phyloP scores from a whole-genome alignment of 1,140 invertebrate species.

The Panulirus ornatus region DNA sequence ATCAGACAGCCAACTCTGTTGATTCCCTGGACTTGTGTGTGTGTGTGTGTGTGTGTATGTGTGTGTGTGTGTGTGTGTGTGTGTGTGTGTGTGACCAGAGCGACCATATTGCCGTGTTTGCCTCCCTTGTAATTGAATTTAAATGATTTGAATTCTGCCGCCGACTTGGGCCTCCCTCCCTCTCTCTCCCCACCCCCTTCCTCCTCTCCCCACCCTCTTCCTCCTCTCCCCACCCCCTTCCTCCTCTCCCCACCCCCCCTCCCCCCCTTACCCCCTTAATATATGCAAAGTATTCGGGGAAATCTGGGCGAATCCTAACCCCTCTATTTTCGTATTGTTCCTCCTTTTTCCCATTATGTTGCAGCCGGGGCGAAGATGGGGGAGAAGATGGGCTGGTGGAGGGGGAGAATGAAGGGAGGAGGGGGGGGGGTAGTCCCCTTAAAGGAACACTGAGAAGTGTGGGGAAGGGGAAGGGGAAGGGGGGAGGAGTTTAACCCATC shows the following conservation, averaged over 20 bases:
- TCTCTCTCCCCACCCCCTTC: background rate
- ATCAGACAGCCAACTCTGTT: background rate
- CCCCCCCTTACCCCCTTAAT: no score
- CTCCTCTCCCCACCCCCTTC: no score
- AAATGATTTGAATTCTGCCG: conserved; percentile 61
- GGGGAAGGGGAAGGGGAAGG: background rate
- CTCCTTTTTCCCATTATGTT: conserved; percentile 10
- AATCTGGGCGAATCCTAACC: conserved; percentile 26
- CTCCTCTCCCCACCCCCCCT: no score
- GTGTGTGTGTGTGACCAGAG: background rate
- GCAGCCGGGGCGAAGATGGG: no score
- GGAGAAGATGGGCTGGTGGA: background rate
- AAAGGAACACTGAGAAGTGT: background rate
- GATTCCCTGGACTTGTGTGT: background rate
- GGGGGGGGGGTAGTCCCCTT: background rate
- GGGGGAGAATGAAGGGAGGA: background rate
- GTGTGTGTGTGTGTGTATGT: conserved; percentile 24
- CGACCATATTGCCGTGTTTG: conserved; percentile 57
- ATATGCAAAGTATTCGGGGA: conserved; percentile 3
- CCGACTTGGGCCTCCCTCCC: conserved; percentile 36
- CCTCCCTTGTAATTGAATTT: conserved; percentile 62
- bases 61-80: no score
- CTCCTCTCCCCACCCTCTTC: background rate
- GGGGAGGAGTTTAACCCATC: background rate
- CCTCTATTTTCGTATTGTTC: conserved; percentile 10